Evolutionary conservation across 2,113 vertebrate species (phyloP), one percentile per base, ranked within the genome.

Genomic region (Alethe diademata): DNA sequence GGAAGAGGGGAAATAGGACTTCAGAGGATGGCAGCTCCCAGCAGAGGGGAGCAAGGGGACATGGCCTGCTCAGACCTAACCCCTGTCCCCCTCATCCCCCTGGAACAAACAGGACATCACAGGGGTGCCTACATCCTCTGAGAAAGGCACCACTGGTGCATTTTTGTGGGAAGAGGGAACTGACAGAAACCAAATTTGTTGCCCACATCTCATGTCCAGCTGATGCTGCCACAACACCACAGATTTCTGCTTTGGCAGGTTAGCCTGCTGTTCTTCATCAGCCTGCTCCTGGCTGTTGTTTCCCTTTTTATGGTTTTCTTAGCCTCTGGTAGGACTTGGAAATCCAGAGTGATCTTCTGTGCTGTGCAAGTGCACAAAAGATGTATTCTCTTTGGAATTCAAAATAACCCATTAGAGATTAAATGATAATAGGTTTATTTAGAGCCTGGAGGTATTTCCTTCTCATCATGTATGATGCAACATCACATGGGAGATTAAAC

Each of bases 341-440:
- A 90, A 90, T 81, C 48, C 50, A 31, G 35, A 74, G 75, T 61
- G 26, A 73, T 89, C 45, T 71, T 87, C 38, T 18, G 11, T 82
- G 38, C 64, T 91, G 53, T 76, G 36, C 36, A 70, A 78, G 14
- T 47, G 19, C 24, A 73, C 19, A 17, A n/a, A 94, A 91, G 76
- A 69, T 48, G 11, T 12, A 23, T 82, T 86, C 50, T 79, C 54
- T 89, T 70, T 47, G 42, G 62, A 79, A 93, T 96, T 94, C 43
- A 85, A 78, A 95, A 75, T 73, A 93, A 60, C 66, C 82, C 15
- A 40, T 73, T 67, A 54, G 74, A 88, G 91, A 94, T 97, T 96
- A 97, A 95, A 95, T 92, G 91, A 88, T 95, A 95, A 95, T 86
- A 90, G 84, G 82, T 94, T 97, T 97, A 97, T 96, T 90, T 70